phyloP scores from a whole-genome alignment of 2,888 invertebrate species.

The Brachypalpus laphriformis region DNA sequence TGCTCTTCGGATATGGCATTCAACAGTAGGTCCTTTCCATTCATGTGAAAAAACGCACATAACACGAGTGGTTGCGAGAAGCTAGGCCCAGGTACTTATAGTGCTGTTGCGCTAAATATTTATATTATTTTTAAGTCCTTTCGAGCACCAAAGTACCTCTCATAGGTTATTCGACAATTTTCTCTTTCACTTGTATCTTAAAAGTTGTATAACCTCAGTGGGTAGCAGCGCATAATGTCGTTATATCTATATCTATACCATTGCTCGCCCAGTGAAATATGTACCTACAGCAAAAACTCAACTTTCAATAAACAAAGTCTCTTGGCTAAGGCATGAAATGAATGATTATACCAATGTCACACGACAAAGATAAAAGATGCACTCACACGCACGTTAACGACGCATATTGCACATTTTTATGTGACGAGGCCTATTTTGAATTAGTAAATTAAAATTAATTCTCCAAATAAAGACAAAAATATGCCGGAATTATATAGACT shows the following conservation, averaged over 20 bases:
- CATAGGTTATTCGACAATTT: background rate
- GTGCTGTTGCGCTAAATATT: too few relatives aligned
- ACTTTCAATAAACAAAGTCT: slow-evolving; percentile 13
- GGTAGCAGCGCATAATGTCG: background rate
- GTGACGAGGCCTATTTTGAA: background rate
- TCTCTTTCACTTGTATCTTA: slow-evolving; percentile 4
- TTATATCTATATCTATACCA: background rate
- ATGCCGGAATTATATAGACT: background rate
- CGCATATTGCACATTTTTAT: slow-evolving; percentile 12
- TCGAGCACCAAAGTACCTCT: too few relatives aligned
- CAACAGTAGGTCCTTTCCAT: too few relatives aligned
- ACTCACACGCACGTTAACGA: background rate
- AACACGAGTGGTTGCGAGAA: too few relatives aligned
- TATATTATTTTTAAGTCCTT: too few relatives aligned
- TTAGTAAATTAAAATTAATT: slow-evolving; percentile 1
- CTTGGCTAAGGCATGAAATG: background rate
- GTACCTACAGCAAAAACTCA: slow-evolving; percentile 1
- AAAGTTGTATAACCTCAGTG: slow-evolving; percentile 1
- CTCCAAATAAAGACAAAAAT: background rate
- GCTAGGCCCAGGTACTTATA: too few relatives aligned
- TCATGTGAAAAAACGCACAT: too few relatives aligned
- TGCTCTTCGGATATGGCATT: too few relatives aligned
- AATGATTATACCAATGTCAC: slow-evolving; percentile 1
- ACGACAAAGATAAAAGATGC: background rate
- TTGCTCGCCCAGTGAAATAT: slow-evolving; percentile 11